phyloP scores from a whole-genome alignment of 2,888 invertebrate genomes.

The Drosophila sordidula region DNA sequence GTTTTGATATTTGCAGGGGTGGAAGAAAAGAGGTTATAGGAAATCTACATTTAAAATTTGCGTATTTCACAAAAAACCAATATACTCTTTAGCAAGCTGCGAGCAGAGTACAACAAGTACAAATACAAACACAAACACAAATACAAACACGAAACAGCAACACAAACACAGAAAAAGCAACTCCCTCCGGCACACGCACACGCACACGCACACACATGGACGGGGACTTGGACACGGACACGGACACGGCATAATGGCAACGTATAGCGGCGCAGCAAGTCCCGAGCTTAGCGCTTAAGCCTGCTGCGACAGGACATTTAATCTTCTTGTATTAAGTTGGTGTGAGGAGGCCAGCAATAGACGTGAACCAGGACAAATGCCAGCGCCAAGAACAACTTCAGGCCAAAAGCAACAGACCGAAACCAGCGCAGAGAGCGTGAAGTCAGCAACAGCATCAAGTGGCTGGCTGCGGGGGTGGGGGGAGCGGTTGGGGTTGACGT shows the following conservation, averaged over 20 bases:
- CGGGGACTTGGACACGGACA: conserved; percentile 26
- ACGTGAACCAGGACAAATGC: conserved; percentile 7
- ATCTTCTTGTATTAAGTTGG: conserved; percentile 73
- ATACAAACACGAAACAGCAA: conserved; percentile 21
- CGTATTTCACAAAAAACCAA: neutral
- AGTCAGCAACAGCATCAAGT: conserved; percentile 67
- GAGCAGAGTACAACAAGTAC: conserved; percentile 22
- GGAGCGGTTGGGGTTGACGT: conserved; percentile 11
- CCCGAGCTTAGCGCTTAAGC: conserved; percentile 70
- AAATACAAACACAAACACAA: conserved; percentile 37
- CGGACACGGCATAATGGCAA: conserved; percentile 39
- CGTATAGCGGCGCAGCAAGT: conserved; percentile 59
- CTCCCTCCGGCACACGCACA: neutral
- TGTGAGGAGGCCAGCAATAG: conserved; percentile 16
- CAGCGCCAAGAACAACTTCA: conserved; percentile 10
- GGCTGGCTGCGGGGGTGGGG: conserved; percentile 19
- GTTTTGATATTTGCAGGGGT: too few relatives aligned
- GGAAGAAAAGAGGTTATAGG: too few relatives aligned
- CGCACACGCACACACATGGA: conserved; percentile 21
- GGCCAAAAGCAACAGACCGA: conserved; percentile 29
- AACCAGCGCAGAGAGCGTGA: conserved; percentile 49
- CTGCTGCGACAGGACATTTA: conserved; percentile 81
- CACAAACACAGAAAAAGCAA: conserved; percentile 36
- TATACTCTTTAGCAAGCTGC: neutral
- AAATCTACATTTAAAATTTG: too few relatives aligned